phyloP scores from a whole-genome alignment of 2,797 vertebrate species.

The Liasis olivaceus region DNA sequence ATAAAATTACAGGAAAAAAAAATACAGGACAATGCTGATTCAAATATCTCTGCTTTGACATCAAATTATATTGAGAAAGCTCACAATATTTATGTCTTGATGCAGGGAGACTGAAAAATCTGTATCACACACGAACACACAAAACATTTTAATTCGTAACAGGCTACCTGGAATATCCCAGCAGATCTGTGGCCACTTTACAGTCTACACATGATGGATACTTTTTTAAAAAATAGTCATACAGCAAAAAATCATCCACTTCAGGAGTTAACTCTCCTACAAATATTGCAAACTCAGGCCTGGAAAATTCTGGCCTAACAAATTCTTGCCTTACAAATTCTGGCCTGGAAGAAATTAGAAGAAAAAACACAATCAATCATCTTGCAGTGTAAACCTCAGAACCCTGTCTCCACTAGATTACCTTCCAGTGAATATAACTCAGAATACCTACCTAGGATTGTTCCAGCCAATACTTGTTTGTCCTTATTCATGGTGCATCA shows the following conservation, averaged over 20 bases:
- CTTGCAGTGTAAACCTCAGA: slow-evolving; percentile 14
- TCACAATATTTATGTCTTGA: neutral
- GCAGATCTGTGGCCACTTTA: slow-evolving; percentile 91
- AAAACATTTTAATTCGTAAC: neutral
- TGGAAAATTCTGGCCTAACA: slow-evolving; percentile 49
- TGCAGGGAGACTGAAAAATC: neutral
- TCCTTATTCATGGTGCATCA: slow-evolving; percentile 17
- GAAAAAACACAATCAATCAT: slow-evolving; percentile 6
- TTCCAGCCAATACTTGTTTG: slow-evolving; percentile 34
- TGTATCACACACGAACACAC: neutral
- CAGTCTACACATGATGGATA: slow-evolving; percentile 89
- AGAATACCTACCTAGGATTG: slow-evolving; percentile 26
- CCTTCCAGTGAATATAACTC: neutral
- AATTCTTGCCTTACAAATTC: slow-evolving; percentile 15
- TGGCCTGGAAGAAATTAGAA: slow-evolving; percentile 15
- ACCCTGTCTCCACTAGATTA: slow-evolving; percentile 35
- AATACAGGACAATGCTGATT: neutral
- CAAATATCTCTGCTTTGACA: neutral
- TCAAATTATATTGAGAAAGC: neutral
- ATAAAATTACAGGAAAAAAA: neutral
- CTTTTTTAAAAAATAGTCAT: slow-evolving; percentile 90
- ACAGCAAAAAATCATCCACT: slow-evolving; percentile 90
- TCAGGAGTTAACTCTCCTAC: slow-evolving; percentile 91
- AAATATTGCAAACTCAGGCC: slow-evolving; percentile 91
- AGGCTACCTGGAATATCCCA: slow-evolving; percentile 88